phyloP scores from a whole-genome alignment of 2,797 vertebrate species.

The Phataginus tetradactyla region DNA sequence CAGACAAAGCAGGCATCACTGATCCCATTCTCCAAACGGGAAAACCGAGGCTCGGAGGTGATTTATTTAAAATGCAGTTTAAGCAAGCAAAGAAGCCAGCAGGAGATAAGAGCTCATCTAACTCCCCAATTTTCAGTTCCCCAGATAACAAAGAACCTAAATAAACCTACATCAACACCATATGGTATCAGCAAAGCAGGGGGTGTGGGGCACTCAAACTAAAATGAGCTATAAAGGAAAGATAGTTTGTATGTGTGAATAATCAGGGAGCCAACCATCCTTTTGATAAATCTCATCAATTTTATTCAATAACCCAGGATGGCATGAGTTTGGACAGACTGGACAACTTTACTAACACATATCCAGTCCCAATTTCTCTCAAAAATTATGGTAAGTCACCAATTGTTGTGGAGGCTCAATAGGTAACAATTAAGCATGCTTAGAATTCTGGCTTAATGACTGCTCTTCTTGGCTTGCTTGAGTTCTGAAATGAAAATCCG shows the following conservation, averaged over 20 bases:
- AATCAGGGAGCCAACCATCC: slow-evolving; percentile 8
- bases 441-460: slow-evolving; percentile 49
- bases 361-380: neutral
- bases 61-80: slow-evolving; percentile 70
- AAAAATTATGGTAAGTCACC: slow-evolving; percentile 1
- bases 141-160: slow-evolving; percentile 73
- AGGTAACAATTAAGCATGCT: slow-evolving; percentile 38
- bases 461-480: slow-evolving; percentile 51
- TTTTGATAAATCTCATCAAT: slow-evolving; percentile 52
- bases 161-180: slow-evolving; percentile 80
- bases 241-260: slow-evolving; percentile 28
- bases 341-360: neutral
- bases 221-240: slow-evolving; percentile 71
- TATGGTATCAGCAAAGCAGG: slow-evolving; percentile 73
- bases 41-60: slow-evolving; percentile 68
- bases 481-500: slow-evolving; percentile 61
- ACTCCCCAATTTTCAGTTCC: slow-evolving; percentile 78
- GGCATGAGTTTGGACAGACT: slow-evolving; percentile 24
- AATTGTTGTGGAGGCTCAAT: slow-evolving; percentile 22
- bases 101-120: slow-evolving; percentile 70
- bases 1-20: slow-evolving; percentile 45
- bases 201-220: slow-evolving; percentile 61
- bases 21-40: slow-evolving; percentile 74
- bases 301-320: slow-evolving; percentile 41
- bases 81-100: slow-evolving; percentile 70